Evolutionary conservation across 2,797 vertebrate species (phyloP).

Genomic region (Sebastolobus alascanus): DNA sequence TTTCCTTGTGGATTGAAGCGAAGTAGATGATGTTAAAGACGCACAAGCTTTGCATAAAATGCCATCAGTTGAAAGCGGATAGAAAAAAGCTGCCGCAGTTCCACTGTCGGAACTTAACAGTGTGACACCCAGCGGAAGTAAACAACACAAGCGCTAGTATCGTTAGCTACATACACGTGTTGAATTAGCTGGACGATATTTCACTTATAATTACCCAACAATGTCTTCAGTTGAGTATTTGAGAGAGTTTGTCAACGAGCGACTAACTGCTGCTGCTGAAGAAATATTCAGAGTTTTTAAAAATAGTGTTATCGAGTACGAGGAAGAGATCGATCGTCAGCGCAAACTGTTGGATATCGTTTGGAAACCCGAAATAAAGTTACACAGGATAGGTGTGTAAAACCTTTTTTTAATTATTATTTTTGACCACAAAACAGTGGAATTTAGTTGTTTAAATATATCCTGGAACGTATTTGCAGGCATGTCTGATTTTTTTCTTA

Average conservation of each 20-base stretch:
- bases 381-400: neutral
- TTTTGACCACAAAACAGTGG: too few species aligned
- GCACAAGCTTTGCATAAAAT: too few species aligned
- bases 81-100: too few species aligned
- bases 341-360: conserved; percentile 52
- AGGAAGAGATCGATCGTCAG: conserved; percentile 59
- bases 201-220: fast-evolving
- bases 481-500: too few species aligned
- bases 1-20: too few species aligned
- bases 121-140: neutral
- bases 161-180: neutral
- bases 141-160: neutral
- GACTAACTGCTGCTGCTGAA: conserved; percentile 47
- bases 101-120: neutral
- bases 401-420: neutral
- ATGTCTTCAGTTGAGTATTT: conserved; percentile 32
- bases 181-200: neutral
- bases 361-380: conserved; percentile 23
- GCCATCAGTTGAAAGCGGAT: too few species aligned
- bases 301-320: conserved; percentile 33
- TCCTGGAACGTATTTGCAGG: too few species aligned
- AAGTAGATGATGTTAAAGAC: too few species aligned
- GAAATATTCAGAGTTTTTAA: conserved; percentile 60
- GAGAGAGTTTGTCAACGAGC: conserved; percentile 41
- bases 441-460: neutral